A percentile compares a stretch with the other conserved stretches of the same genome.
Conservation (phyloP, 1,140 invertebrate species). For the Pentalonia nigronervosa region DNA sequence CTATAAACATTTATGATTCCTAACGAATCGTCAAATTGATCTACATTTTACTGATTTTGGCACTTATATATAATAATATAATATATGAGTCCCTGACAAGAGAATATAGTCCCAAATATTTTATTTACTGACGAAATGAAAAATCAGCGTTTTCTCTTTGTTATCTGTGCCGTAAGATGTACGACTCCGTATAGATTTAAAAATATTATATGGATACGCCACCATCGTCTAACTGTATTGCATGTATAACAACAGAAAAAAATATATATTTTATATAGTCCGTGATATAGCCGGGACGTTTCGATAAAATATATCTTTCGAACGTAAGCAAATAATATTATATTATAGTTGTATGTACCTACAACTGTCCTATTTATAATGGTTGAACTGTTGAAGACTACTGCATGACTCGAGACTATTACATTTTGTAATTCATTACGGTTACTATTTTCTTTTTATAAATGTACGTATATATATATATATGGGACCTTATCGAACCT, state of each 20-base stretch:
- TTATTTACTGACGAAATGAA: background rate
- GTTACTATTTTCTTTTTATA: background rate
- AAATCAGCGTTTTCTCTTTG: background rate
- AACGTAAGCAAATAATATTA: background rate
- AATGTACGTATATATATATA: background rate
- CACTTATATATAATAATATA: background rate
- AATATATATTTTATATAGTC: background rate
- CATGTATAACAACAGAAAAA: background rate
- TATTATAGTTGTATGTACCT: background rate
- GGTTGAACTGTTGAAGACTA: background rate
- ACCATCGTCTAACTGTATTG: background rate
- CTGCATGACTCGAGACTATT: slow-evolving; percentile 45
- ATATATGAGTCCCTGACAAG: background rate
- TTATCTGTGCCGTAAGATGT: background rate
- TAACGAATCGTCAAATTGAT: background rate
- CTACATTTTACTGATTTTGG: background rate
- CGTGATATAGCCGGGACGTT: background rate
- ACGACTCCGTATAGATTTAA: background rate
- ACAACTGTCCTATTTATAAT: background rate
- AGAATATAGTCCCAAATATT: background rate
- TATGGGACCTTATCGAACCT: background rate
- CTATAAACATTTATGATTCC: background rate
- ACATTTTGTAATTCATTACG: slow-evolving; percentile 44
- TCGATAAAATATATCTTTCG: background rate
- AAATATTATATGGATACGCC: background rate